phyloP scores from a whole-genome alignment of 2,113 vertebrate species.

The Apodemus speciosus region DNA sequence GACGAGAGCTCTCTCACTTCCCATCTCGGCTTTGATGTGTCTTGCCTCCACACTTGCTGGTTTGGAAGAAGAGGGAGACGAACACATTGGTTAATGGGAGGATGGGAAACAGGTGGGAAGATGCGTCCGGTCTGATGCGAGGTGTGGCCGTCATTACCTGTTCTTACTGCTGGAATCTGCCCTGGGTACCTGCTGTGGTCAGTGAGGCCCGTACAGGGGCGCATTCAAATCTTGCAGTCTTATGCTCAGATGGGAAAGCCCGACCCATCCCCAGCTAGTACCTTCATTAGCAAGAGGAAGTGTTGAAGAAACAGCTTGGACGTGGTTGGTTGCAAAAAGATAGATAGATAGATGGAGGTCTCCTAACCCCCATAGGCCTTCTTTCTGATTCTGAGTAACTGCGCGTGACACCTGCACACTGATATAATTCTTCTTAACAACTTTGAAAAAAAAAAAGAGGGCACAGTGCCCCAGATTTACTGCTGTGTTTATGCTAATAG shows the following conservation, averaged over 20 bases:
- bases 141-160: constrained; percentile 60
- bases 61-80: constrained; percentile 75
- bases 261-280: constrained; percentile 67
- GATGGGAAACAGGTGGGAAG: constrained; percentile 67
- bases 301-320: constrained; percentile 81
- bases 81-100: constrained; percentile 65
- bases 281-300: constrained; percentile 82
- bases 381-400: constrained; percentile 85
- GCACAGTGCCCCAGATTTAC: constrained; percentile 62
- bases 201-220: constrained; percentile 69
- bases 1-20: constrained; percentile 93
- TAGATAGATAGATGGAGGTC: constrained; percentile 74
- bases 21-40: constrained; percentile 91
- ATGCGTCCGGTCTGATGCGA: constrained; percentile 62
- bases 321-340: constrained; percentile 79
- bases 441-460: constrained; percentile 54
- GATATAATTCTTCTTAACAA: constrained; percentile 69
- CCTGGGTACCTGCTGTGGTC: constrained; percentile 79
- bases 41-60: constrained; percentile 88
- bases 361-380: constrained; percentile 73
- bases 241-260: constrained; percentile 78
- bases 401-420: constrained; percentile 83
- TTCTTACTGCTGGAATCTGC: constrained; percentile 64
- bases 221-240: constrained; percentile 76
- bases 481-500: constrained; percentile 68